These are phyloP conservation scores for Stenodera caucasica DNA, from an alignment of 2,888 invertebrate species.

Conservation along the genomic window DNA sequence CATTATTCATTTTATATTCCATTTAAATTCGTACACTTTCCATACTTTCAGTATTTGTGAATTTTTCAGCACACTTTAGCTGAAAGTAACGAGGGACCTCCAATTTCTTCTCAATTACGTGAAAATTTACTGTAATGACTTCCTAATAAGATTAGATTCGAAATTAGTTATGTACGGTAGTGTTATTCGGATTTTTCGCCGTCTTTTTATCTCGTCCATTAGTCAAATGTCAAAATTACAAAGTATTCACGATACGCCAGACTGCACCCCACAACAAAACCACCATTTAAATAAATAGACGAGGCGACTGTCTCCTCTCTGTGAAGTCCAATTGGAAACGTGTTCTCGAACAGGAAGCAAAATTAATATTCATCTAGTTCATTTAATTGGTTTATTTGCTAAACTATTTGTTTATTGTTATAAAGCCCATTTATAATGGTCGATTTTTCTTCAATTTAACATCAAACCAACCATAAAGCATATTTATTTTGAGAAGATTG, in stretches of 20 bases:
- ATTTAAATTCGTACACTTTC: slow-evolving; percentile 3
- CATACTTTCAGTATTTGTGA: background rate
- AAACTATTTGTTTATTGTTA: background rate
- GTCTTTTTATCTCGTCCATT: background rate
- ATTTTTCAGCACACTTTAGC: background rate
- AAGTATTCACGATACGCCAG: slow-evolving; percentile 1
- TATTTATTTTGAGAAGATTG: background rate
- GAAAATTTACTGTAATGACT: background rate
- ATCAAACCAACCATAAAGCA: background rate
- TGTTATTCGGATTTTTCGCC: background rate
- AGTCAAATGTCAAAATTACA: slow-evolving; percentile 1
- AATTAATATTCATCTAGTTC: background rate
- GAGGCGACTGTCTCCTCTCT: background rate
- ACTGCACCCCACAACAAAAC: background rate
- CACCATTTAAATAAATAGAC: background rate
- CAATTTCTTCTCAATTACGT: too few relatives aligned
- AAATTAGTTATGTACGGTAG: too few relatives aligned
- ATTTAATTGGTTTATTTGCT: background rate
- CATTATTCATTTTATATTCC: background rate
- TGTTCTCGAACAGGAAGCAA: background rate
- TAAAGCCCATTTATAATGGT: background rate
- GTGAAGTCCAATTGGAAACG: background rate
- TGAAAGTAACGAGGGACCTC: background rate
- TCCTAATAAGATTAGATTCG: background rate
- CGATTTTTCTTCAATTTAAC: background rate